Evolutionary conservation across 2,888 invertebrate species (phyloP).

Genomic region (Polymixis flavicincta): DNA sequence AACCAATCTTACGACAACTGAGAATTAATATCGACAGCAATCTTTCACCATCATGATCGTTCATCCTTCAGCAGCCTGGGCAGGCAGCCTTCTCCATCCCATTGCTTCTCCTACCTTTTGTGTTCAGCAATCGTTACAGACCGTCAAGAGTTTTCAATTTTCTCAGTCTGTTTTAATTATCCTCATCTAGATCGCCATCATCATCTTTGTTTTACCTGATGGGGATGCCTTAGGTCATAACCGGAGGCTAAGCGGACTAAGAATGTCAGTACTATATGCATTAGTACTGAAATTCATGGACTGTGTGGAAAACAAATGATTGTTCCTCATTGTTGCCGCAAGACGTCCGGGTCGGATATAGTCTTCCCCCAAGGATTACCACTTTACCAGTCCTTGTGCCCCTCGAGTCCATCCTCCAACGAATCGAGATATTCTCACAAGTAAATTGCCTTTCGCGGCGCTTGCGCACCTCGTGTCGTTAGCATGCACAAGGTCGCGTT

Average conservation of each 20-base stretch:
- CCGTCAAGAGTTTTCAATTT: background rate
- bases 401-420: background rate
- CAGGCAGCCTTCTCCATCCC: no score
- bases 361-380: background rate
- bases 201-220: background rate
- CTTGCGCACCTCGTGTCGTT: constrained; percentile 51
- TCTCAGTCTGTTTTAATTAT: background rate
- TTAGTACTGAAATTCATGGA: no score
- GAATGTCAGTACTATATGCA: no score
- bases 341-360: background rate
- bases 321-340: no score
- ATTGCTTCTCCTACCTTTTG: no score
- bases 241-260: no score
- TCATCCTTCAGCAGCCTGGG: no score
- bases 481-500: constrained; percentile 53
- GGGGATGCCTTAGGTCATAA: no score
- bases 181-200: background rate
- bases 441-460: constrained; percentile 47
- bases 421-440: constrained; percentile 20
- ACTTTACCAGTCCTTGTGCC: background rate
- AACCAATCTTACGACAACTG: background rate
- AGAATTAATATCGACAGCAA: background rate
- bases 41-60: no score
- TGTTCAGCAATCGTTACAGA: background rate
- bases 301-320: no score